These are phyloP conservation scores for Petaurus breviceps DNA, from an alignment of 2,113 vertebrate genomes.

Conservation along the genomic window DNA sequence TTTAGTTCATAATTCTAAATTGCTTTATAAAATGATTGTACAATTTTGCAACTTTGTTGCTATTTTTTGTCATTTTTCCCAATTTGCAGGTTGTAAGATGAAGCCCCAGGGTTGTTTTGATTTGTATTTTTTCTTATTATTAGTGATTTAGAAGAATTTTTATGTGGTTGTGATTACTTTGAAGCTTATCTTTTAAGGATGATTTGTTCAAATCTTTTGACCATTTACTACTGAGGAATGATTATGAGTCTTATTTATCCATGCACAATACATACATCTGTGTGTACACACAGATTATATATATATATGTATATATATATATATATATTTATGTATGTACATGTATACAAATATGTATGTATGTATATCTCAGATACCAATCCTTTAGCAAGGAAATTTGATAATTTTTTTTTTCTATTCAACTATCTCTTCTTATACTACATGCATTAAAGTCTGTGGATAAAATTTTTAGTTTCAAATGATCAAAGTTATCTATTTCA, in stretches of 20 bases:
- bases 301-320: no score
- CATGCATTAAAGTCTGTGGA: no score
- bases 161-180: background rate
- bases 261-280: background rate
- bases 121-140: background rate
- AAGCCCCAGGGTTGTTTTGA: background rate
- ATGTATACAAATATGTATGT: no score
- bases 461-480: background rate
- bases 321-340: no score
- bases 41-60: background rate
- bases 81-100: background rate
- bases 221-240: no score
- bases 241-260: no score
- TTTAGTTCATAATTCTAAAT: background rate
- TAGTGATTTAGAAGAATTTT: background rate
- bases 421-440: background rate
- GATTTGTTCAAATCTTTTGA: background rate
- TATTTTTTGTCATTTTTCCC: background rate
- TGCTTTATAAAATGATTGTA: background rate
- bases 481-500: background rate
- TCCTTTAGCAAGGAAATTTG: background rate
- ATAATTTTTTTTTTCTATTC: background rate
- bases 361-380: background rate
- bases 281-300: no score
- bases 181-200: background rate